Evolutionary conservation across 2,888 invertebrate genomes (phyloP).

Genomic region (Alitta virens): DNA sequence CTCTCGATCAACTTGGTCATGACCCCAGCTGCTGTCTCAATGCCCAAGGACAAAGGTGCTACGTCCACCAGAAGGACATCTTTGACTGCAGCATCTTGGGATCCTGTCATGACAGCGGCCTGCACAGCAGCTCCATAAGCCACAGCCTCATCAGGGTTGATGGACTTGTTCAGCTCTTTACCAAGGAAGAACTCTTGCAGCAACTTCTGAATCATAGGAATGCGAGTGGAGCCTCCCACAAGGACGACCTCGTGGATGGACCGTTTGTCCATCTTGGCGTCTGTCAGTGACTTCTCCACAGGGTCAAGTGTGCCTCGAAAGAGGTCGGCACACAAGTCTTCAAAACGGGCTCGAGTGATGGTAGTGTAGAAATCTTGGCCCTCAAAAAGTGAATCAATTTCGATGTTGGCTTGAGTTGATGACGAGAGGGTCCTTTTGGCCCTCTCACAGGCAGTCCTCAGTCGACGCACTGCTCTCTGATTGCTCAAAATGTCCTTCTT

Average conservation of each 20-base stretch:
- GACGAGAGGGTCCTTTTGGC: conserved; percentile 65
- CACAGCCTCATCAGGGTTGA: conserved; percentile 43
- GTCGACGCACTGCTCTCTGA: conserved; percentile 83
- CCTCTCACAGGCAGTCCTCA: conserved; percentile 83
- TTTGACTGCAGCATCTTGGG: conserved; percentile 62
- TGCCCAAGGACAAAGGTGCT: conserved; percentile 56
- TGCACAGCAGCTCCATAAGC: conserved; percentile 39
- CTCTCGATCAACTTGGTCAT: conserved; percentile 44
- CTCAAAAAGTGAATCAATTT: conserved; percentile 47
- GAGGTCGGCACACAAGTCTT: conserved; percentile 45
- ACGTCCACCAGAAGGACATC: conserved; percentile 80
- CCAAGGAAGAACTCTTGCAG: conserved; percentile 57
- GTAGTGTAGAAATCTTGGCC: conserved; percentile 48
- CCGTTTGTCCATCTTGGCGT: conserved; percentile 76
- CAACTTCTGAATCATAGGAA: conserved; percentile 50
- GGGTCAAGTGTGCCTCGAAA: conserved; percentile 69
- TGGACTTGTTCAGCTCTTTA: conserved; percentile 84
- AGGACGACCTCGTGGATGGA: conserved; percentile 77
- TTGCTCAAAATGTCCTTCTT: conserved; percentile 62
- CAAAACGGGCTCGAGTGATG: conserved; percentile 48
- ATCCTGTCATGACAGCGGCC: conserved; percentile 68
- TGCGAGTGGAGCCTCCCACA: conserved; percentile 65
- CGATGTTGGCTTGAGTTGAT: conserved; percentile 56
- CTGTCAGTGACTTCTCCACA: conserved; percentile 74
- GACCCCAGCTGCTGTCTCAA: conserved; percentile 62